phyloP scores from a whole-genome alignment of 2,113 vertebrate genomes.

The Indicator maculatus region DNA sequence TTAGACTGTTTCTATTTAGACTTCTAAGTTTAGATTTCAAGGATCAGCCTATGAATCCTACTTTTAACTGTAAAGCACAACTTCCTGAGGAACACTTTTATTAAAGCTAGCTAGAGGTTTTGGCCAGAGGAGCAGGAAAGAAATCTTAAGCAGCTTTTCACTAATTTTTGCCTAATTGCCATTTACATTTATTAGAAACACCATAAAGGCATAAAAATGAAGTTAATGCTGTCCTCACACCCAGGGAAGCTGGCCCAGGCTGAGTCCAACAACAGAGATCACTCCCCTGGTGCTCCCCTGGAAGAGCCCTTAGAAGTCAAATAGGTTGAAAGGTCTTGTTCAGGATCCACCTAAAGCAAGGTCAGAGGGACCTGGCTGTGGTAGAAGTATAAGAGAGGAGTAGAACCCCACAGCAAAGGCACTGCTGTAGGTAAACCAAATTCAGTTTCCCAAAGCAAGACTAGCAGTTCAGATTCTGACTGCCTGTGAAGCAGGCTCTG shows the following conservation, averaged over 20 bases:
- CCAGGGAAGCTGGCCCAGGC: background rate
- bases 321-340: background rate
- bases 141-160: constrained; percentile 8
- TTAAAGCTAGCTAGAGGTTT: background rate
- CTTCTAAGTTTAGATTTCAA: background rate
- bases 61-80: background rate
- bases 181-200: background rate
- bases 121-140: background rate
- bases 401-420: background rate
- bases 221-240: background rate
- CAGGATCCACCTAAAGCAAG: background rate
- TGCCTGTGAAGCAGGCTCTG: background rate
- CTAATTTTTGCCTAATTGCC: background rate
- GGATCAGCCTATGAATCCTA: background rate
- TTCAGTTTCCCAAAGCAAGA: background rate
- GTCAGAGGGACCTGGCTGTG: background rate
- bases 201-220: background rate
- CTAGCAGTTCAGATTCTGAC: background rate
- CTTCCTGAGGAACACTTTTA: background rate
- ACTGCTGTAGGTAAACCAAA: background rate
- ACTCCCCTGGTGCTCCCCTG: background rate
- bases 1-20: background rate
- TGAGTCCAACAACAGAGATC: background rate
- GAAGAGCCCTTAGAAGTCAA: background rate
- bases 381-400: background rate